These are phyloP conservation scores for Chunga burmeisteri DNA, from an alignment of 2,113 vertebrate genomes.

Conservation along the genomic window DNA sequence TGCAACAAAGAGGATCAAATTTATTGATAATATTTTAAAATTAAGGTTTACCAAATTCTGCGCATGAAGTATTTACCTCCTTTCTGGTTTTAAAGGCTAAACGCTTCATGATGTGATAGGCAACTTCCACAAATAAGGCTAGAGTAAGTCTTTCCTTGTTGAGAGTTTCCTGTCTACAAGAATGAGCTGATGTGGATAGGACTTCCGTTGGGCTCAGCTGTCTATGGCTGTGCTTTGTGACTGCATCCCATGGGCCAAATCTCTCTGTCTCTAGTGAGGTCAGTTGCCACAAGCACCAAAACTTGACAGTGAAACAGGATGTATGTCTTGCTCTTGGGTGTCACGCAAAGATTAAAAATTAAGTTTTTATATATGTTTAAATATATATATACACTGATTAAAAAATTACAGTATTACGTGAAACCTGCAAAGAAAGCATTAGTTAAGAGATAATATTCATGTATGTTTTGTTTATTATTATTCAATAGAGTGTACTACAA, in stretches of 20 bases:
- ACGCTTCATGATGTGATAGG: background rate
- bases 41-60: background rate
- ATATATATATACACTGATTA: too few relatives aligned
- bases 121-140: background rate
- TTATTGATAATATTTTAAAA: background rate
- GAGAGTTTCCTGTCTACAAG: background rate
- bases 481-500: background rate
- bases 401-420: background rate
- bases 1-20: background rate
- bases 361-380: background rate
- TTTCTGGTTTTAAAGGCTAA: background rate
- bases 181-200: background rate
- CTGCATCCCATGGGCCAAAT: background rate
- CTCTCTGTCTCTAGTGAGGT: background rate
- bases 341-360: background rate
- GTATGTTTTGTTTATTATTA: background rate
- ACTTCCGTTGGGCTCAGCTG: background rate
- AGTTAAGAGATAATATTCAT: background rate
- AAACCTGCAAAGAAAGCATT: background rate
- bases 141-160: background rate
- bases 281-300: background rate
- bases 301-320: background rate
- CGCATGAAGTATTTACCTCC: background rate
- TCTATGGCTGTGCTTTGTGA: background rate
- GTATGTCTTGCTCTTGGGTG: background rate